Conservation (phyloP, 1,140 invertebrate species). For the Chrysoperla carnea region DNA sequence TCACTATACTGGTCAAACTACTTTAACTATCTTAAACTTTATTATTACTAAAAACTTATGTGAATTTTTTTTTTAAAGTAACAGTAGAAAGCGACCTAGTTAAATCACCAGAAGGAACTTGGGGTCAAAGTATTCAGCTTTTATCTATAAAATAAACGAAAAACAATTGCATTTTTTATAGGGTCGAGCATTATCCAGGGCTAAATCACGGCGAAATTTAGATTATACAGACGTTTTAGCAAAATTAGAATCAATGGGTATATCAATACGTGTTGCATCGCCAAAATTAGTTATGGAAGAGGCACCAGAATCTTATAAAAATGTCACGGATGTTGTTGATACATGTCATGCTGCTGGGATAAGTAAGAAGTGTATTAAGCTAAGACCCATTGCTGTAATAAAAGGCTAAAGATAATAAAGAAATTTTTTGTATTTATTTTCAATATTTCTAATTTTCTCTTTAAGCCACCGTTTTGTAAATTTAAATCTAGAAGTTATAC, state of each 20-base stretch:
- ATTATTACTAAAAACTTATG: too few species aligned
- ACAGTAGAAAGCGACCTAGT: too few species aligned
- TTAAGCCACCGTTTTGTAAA: too few species aligned
- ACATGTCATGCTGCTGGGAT: slow-evolving; percentile 97
- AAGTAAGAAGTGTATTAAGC: slow-evolving; percentile 93
- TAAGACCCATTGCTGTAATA: slow-evolving; percentile 96
- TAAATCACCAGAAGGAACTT: too few species aligned
- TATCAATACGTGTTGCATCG: slow-evolving; percentile 94
- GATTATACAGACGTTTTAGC: slow-evolving; percentile 83
- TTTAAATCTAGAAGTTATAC: too few species aligned
- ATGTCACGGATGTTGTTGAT: slow-evolving; percentile 98
- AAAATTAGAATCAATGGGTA: slow-evolving; percentile 79
- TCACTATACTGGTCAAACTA: too few species aligned
- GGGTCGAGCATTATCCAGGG: slow-evolving; percentile 91
- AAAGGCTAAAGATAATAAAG: slow-evolving; percentile 57
- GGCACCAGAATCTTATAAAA: slow-evolving; percentile 98
- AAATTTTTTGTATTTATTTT: too few species aligned
- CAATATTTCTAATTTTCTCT: too few species aligned
- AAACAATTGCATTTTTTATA: slow-evolving; percentile 22
- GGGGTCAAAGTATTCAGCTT: too few species aligned
- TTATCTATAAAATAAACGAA: too few species aligned
- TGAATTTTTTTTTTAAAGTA: too few species aligned
- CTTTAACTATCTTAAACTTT: too few species aligned
- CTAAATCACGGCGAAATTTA: slow-evolving; percentile 90
- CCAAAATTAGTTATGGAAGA: slow-evolving; percentile 99